Evolutionary conservation across 2,797 vertebrate genomes (phyloP), one percentile per base, ranked within the genome.

Genomic region (Champsocephalus gunnari): DNA sequence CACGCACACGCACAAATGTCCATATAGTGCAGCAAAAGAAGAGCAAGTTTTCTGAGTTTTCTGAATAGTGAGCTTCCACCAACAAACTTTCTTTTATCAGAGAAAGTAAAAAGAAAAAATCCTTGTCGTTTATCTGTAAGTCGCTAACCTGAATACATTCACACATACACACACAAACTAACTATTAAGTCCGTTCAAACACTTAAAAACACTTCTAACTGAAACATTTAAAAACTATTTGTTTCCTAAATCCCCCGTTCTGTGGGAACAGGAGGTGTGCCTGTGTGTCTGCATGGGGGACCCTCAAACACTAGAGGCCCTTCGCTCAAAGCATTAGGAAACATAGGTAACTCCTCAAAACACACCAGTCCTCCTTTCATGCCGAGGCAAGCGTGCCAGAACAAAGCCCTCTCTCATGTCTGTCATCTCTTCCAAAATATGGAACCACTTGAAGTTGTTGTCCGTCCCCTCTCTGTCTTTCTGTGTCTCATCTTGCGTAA

Each of bases 311-410:
- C 48, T 34, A 24, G 41, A 59, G 44, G 53, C 28, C 55, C 17
- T 34, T 59, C 56, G 71, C 78, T 87, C 77, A 84, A 69, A 84
- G 73, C 84, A 75, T 73, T 51, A 81, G 78, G 51, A 83, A 81
- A 88, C 75, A 84, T 82, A 84, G 80, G 86, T 83, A 88, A 70
- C 66, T 85, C 76, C 69, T 89, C 49, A 73, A 70, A 86, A 75
- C 72, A 69, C 77, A 85, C 75, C 83, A 66, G 55, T 28, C 32
- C 53, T 80, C 65, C 73, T 87, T 90, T 90, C 71, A 85, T 77
- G 83, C 71, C 66, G 24, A 70, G 59, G 45, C 8, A 56, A 79
- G 54, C 32, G 47, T 77, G 76, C 63, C 61, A 77, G 72, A 89
- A 91, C 81, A 89, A 87, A 85, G 82, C 24, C 19, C 49, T 41